phyloP scores from a whole-genome alignment of 2,113 vertebrate genomes.

The Noctilio leporinus region DNA sequence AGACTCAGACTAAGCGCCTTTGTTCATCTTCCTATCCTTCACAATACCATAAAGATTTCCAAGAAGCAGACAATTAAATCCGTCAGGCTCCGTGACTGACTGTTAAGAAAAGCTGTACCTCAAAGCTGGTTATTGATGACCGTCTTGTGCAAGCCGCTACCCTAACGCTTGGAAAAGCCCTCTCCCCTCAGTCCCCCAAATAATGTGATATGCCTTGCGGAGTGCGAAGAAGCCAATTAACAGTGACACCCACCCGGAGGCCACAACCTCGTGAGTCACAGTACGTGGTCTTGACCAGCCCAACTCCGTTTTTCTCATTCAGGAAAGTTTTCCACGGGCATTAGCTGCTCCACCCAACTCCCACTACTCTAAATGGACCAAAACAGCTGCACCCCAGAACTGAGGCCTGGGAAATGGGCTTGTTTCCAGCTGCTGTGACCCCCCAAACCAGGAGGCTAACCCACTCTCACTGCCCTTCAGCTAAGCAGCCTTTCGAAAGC shows the following conservation, averaged over 20 bases:
- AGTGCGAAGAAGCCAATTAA: neutral
- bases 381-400: neutral
- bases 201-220: neutral
- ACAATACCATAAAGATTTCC: neutral
- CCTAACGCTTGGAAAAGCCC: neutral
- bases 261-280: neutral
- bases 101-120: neutral
- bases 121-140: neutral
- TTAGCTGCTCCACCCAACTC: neutral
- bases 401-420: neutral
- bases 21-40: neutral
- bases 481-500: neutral
- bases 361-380: neutral
- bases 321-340: neutral
- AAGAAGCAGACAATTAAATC: neutral
- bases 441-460: neutral
- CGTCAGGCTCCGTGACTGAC: neutral
- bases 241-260: neutral
- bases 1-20: neutral
- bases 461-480: neutral
- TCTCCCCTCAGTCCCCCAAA: neutral
- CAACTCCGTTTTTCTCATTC: neutral
- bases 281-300: neutral
- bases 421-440: neutral
- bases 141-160: fast-evolving